A percentile compares a stretch with the other conserved stretches of the same genome.
Conservation (phyloP, 2,888 invertebrate species). For the Gandaritis pyraliata region DNA sequence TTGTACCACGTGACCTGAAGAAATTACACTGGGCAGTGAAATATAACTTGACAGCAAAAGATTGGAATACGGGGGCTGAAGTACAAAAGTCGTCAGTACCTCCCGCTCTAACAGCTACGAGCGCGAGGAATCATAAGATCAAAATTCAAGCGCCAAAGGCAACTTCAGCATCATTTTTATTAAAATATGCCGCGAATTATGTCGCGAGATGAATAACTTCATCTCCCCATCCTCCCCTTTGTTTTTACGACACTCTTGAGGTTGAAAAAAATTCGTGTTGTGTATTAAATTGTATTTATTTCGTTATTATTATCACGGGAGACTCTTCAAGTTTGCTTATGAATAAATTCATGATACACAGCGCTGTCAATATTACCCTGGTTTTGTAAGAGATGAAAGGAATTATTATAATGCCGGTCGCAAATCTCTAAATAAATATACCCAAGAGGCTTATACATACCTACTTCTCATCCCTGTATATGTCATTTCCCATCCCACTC, state of each 20-base stretch:
- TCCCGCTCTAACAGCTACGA: slow-evolving; percentile 6
- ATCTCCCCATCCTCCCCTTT: slow-evolving; percentile 54
- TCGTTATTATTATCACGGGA: slow-evolving; percentile 40
- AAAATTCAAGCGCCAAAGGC: slow-evolving; percentile 34
- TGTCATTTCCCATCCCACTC: too few relatives aligned
- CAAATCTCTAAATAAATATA: too few relatives aligned
- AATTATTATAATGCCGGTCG: too few relatives aligned
- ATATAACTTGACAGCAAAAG: too few relatives aligned
- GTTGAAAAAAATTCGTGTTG: slow-evolving; percentile 43
- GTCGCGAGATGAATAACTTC: slow-evolving; percentile 73
- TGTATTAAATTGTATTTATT: slow-evolving; percentile 46
- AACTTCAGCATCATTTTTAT: slow-evolving; percentile 57
- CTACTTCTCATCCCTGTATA: too few relatives aligned
- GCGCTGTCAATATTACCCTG: slow-evolving; percentile 34
- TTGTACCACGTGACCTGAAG: too few relatives aligned
- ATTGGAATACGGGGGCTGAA: too few relatives aligned
- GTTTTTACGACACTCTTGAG: slow-evolving; percentile 62
- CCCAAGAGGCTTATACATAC: too few relatives aligned
- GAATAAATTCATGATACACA: slow-evolving; percentile 42
- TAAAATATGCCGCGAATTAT: slow-evolving; percentile 72
- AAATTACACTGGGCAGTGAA: too few relatives aligned
- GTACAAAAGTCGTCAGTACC: neutral
- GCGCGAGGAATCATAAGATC: slow-evolving; percentile 30
- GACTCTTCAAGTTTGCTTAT: slow-evolving; percentile 36
- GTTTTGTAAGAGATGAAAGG: neutral